Percentiles rank a stretch among this genome's conserved stretches.
Conservation (phyloP, 2,888 invertebrate genomes). For the Nematopogon swammerdamellus region DNA sequence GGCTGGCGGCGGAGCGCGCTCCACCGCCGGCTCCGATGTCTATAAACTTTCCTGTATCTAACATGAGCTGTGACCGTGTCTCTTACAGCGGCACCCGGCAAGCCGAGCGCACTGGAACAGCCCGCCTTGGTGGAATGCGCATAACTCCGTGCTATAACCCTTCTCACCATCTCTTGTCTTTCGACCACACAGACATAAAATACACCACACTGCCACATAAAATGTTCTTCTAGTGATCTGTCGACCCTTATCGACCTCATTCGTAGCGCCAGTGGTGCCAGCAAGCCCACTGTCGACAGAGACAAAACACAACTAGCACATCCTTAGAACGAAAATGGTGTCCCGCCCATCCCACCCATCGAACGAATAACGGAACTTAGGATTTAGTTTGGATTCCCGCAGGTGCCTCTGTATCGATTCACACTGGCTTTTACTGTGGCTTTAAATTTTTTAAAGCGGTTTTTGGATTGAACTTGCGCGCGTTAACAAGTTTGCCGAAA, state of each 20-base stretch:
- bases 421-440: background rate
- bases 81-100: constrained; percentile 46
- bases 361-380: too few relatives aligned
- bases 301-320: too few relatives aligned
- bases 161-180: background rate
- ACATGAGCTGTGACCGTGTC: constrained; percentile 32
- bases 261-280: too few relatives aligned
- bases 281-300: too few relatives aligned
- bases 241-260: too few relatives aligned
- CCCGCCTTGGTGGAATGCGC: constrained; percentile 57
- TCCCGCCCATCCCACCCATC: too few relatives aligned
- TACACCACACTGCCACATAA: background rate
- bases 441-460: background rate
- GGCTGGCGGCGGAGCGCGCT: background rate
- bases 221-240: too few relatives aligned
- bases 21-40: background rate
- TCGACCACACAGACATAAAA: background rate
- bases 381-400: background rate
- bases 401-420: background rate
- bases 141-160: constrained; percentile 27
- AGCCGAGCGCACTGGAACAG: constrained; percentile 45
- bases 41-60: constrained; percentile 26
- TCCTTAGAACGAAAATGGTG: too few relatives aligned
- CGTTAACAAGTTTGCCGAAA: background rate
- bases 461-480: background rate